Base-by-base conservation (phyloP, 53 echinoderm and acorn worm genomes). In the Pentamera pediparva region DNA sequence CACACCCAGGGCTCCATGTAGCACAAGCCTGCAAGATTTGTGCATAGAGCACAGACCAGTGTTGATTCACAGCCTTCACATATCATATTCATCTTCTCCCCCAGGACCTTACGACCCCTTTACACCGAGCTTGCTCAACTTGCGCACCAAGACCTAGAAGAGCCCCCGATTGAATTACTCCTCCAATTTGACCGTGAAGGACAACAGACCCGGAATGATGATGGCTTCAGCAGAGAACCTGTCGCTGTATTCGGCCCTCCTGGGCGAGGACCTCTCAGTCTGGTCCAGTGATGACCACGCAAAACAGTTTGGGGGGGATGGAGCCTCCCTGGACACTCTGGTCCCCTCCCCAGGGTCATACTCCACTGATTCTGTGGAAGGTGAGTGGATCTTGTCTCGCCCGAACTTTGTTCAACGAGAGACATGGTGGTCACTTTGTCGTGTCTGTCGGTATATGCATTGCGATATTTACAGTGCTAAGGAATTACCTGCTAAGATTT, bases 321-420 rank as follows among this genome's bases (percentile, higher is more conserved):
- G 67, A 67, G 67, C 67, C 67, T 67, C 67, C 67, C 67, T 67
- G 67, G 67, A 67, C 45, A 12, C 67, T 67, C 67, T 67, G 67
- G 67, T 41, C 48, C 17, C 67, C 67, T 67, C 22, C 67, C 32
- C 36, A 62, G 38, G 47, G 30, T 57, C 58, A 31, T 52, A 52
- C 7, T 13, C 32, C 28, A 27, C 26, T 57, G 58, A n/a, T n/a
- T n/a, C n/a, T n/a, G n/a, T n/a, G n/a, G n/a, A n/a, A n/a, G n/a
- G n/a, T n/a, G n/a, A n/a, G 3, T 31, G 58, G 58, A 30, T 57
- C 32, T 29, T 57, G 17, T 57, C 32, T 45, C 17, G 12, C n/a
- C n/a, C 47, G 12, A 52, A 7, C 6, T 52, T 52, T 53, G 2
- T 53, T 6, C 54, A 53, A 53, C 6, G 54, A 53, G 7, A 53